phyloP scores from a whole-genome alignment of 2,888 invertebrate species.

The Pyrgus malvae region DNA sequence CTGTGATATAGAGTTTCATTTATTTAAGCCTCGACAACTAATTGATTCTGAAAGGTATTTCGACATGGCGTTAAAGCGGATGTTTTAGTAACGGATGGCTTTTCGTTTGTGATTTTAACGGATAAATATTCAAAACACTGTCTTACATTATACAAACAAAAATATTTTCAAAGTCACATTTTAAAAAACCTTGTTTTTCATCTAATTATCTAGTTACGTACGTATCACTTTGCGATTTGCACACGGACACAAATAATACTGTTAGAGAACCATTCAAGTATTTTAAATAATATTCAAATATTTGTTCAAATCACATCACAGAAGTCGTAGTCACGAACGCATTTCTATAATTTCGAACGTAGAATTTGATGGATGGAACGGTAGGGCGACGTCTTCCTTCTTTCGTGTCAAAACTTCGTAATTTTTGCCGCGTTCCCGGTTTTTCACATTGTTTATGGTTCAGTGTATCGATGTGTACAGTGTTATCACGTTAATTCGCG shows the following conservation, averaged over 20 bases:
- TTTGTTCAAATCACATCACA: too few relatives aligned
- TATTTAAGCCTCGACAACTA: background rate
- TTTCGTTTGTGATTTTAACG: too few relatives aligned
- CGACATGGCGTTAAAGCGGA: background rate
- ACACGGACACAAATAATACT: background rate
- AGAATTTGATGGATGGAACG: too few relatives aligned
- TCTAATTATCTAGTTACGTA: too few relatives aligned
- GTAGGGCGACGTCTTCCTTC: too few relatives aligned
- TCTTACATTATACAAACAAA: too few relatives aligned
- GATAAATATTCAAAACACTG: too few relatives aligned
- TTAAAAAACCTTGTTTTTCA: too few relatives aligned
- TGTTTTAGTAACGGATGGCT: background rate
- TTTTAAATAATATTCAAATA: too few relatives aligned
- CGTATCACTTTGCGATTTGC: background rate
- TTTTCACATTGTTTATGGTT: conserved; percentile 12
- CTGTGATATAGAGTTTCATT: background rate
- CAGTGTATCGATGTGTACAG: background rate
- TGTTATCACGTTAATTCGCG: conserved; percentile 29
- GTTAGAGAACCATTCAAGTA: background rate
- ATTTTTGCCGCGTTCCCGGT: background rate
- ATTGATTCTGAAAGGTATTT: background rate
- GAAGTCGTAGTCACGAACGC: too few relatives aligned
- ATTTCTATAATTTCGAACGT: too few relatives aligned
- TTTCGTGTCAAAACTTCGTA: background rate
- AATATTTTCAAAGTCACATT: too few relatives aligned